Evolutionary conservation across 1,140 invertebrate species (phyloP).

Genomic region (Drosophila kepulauana): DNA sequence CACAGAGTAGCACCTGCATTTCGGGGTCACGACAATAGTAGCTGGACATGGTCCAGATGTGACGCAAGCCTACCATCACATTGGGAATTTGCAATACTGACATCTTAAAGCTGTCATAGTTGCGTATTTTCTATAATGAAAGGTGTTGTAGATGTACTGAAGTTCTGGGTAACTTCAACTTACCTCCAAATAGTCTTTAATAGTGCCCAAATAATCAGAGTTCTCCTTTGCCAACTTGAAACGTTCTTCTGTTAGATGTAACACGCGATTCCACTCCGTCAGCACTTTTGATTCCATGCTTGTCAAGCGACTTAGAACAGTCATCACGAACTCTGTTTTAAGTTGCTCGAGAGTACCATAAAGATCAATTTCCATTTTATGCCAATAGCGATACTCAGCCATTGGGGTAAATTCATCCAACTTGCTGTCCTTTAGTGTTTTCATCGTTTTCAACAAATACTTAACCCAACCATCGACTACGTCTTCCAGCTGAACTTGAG

Average conservation of each 20-base stretch:
- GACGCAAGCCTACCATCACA: conserved; percentile 92
- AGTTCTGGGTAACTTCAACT: conserved; percentile 40
- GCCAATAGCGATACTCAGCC: conserved; percentile 94
- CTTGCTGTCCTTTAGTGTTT: conserved; percentile 85
- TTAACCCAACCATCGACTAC: conserved; percentile 88
- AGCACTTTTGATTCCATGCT: conserved; percentile 27
- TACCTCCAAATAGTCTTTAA: conserved; percentile 92
- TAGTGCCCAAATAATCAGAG: conserved; percentile 92
- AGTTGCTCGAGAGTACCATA: conserved; percentile 92
- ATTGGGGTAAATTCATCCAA: conserved; percentile 90
- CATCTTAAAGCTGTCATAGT: conserved; percentile 89
- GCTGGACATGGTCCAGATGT: conserved; percentile 93
- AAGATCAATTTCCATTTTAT: conserved; percentile 90
- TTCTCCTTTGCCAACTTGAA: conserved; percentile 94
- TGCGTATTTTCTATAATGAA: conserved; percentile 88
- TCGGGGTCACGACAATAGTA: conserved; percentile 90
- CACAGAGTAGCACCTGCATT: conserved; percentile 91
- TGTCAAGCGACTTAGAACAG: conserved; percentile 86
- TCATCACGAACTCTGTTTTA: conserved; percentile 89
- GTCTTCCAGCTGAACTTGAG: conserved; percentile 88
- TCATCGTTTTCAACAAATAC: conserved; percentile 87
- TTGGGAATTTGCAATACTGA: conserved; percentile 90
- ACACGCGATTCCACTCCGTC: conserved; percentile 85
- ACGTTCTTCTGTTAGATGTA: conserved; percentile 88
- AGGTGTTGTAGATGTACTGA: no score